phyloP scores from a whole-genome alignment of 2,888 invertebrate genomes.

The Acleris sparsana region DNA sequence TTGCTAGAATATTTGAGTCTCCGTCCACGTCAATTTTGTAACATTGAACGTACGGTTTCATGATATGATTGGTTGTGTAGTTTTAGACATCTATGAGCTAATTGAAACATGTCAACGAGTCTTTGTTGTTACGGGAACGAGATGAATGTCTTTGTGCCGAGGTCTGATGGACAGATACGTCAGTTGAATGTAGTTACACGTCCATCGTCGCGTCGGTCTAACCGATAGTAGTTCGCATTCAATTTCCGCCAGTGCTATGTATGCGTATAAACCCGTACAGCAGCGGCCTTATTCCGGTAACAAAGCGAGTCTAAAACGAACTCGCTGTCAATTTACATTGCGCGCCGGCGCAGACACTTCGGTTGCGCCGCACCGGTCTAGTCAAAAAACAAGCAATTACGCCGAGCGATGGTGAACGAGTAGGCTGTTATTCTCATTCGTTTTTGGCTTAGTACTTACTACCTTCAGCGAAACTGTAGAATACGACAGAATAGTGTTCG shows the following conservation, averaged over 20 bases:
- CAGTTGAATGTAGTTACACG: conserved; percentile 51
- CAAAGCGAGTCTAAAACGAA: conserved; percentile 35
- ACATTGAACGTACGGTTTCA: not conserved
- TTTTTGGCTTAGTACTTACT: conserved; percentile 19
- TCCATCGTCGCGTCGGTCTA: conserved; percentile 54
- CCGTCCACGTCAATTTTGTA: not conserved
- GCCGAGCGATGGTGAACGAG: conserved; percentile 25
- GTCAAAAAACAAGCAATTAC: conserved; percentile 29
- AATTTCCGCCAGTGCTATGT: conserved; percentile 63
- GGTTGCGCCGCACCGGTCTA: conserved; percentile 13
- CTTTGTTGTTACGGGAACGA: conserved; percentile 55
- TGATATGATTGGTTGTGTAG: conserved; percentile 6
- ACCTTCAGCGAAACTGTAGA: conserved; percentile 5
- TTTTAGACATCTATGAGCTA: conserved; percentile 42
- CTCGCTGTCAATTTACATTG: conserved; percentile 30
- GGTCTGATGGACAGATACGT: conserved; percentile 59
- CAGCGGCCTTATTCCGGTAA: conserved; percentile 32
- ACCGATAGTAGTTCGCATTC: conserved; percentile 63
- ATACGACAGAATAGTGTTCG: conserved; percentile 12
- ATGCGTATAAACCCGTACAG: conserved; percentile 40
- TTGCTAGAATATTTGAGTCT: not conserved
- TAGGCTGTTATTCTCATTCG: conserved; percentile 12
- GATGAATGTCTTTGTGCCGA: conserved; percentile 66
- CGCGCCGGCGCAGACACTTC: conserved; percentile 20
- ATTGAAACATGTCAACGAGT: conserved; percentile 58